Evolutionary conservation across 2,797 vertebrate genomes (phyloP), one percentile per base, ranked within the genome.

Genomic region (Champsocephalus esox): DNA sequence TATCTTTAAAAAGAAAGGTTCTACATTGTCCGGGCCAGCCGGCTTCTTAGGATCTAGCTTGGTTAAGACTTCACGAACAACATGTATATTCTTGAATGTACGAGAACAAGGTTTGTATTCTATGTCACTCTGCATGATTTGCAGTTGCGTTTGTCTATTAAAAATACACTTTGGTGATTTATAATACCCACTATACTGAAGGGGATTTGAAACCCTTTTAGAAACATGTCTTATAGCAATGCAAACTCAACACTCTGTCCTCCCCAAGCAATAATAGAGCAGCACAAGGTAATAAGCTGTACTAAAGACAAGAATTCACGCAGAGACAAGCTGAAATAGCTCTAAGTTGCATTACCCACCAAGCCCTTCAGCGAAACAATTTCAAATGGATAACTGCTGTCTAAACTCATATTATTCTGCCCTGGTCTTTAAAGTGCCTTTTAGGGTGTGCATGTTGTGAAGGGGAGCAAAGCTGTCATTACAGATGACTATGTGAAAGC

Each of bases 231-330:
- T 75, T 77, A 74, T 73, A 83, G 79, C 73, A 84, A 78, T 82
- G 81, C 87, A 89, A 87, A 89, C 84, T 84, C 79, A 68, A 79
- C 77, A 75, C 56, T 76, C 73, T 81, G 67, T 69, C 76, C 64
- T 88, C 82, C 83, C 73, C 59, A 61, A 78, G 88, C 85, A 77
- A 79, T 70, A 77, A 77, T 80, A 80, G 73, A 84, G 65, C 82
- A 79, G 80, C 49, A 45, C 76, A 84, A 89, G 86, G 88, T 91
- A 90, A 93, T 93, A 90, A 86, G 83, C 83, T 58, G 75, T 80
- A 89, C 77, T 88, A 83, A 91, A 90, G 80, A 91, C 83, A 71
- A 59, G 76, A 84, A 88, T 84, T 85, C 86, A 90, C 81, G 85
- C 87, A 77, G 87, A 88, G 89, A 79, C 85, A 89, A 88, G 85